Evolutionary conservation across 2,113 vertebrate genomes (phyloP).

Genomic region (Pseudonaja textilis): DNA sequence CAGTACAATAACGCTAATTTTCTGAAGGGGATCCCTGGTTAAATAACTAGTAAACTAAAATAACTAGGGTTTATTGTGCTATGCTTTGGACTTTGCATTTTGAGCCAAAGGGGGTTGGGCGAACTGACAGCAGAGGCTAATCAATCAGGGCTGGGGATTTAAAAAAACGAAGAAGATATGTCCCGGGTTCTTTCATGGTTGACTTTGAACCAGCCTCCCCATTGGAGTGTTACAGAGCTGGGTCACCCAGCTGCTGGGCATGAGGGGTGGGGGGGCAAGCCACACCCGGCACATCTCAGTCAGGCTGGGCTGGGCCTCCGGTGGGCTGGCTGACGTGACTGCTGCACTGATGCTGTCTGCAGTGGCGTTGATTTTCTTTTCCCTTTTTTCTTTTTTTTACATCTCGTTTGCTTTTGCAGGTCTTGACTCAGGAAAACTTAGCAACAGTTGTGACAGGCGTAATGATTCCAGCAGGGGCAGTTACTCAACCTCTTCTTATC

Average conservation of each 20-base stretch:
- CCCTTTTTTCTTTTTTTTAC: constrained; percentile 77
- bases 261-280: neutral
- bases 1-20: neutral
- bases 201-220: constrained; percentile 30
- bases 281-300: neutral
- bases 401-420: constrained; percentile 82
- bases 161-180: neutral
- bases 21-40: neutral
- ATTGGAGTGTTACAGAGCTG: neutral
- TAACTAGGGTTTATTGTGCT: neutral
- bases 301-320: constrained; percentile 19
- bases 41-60: neutral
- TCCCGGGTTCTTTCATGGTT: constrained; percentile 13
- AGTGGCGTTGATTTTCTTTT: constrained; percentile 71
- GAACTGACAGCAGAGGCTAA: neutral
- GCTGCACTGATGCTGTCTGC: constrained; percentile 62
- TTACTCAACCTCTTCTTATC: constrained; percentile 95
- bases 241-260: constrained; percentile 10
- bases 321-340: constrained; percentile 35
- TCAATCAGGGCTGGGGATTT: neutral
- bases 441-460: constrained; percentile 94
- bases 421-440: constrained; percentile 96
- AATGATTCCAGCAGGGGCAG: constrained; percentile 91
- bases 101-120: neutral
- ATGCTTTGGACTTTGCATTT: neutral